Percentiles rank a stretch among this genome's conserved stretches.
These are phyloP conservation scores for Drosophila niveifrons DNA, from an alignment of 2,888 invertebrate genomes.

Conservation along the genomic window DNA sequence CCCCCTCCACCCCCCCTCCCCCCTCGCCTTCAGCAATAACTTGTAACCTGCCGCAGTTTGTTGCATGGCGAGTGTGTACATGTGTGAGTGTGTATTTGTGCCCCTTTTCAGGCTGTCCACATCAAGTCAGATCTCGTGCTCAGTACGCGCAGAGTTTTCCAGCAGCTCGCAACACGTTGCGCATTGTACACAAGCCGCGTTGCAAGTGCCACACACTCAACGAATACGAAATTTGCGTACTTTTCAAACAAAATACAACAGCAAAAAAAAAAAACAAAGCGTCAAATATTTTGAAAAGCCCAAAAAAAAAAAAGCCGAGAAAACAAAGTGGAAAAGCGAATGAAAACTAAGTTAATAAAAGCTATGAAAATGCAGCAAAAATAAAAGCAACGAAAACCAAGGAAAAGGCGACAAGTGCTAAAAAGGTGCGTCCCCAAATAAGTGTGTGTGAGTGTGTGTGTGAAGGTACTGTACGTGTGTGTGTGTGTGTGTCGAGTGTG, in stretches of 20 bases:
- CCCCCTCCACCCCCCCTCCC: no score
- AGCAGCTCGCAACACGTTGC: conserved; percentile 44
- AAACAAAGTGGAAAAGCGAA: neutral
- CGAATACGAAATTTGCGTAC: conserved; percentile 16
- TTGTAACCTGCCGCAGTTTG: conserved; percentile 44
- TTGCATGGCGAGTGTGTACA: conserved; percentile 16
- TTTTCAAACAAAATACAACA: conserved; percentile 19
- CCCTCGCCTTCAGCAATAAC: conserved; percentile 7
- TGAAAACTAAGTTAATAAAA: conserved; percentile 1
- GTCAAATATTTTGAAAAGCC: conserved; percentile 9
- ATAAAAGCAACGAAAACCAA: neutral
- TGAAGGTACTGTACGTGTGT: conserved; percentile 16
- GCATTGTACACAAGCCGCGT: conserved; percentile 6
- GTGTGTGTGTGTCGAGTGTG: conserved; percentile 16
- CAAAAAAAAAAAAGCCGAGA: neutral
- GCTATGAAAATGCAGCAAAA: neutral
- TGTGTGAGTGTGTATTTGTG: conserved; percentile 22
- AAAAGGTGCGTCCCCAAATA: conserved; percentile 32
- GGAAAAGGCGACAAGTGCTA: conserved; percentile 19
- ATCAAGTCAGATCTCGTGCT: conserved; percentile 32
- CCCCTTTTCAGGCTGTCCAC: conserved; percentile 27
- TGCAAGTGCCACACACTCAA: conserved; percentile 16
- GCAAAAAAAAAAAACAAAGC: conserved; percentile 4
- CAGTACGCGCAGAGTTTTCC: conserved; percentile 64
- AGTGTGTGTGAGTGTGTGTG: neutral